Conservation (phyloP, 1,140 invertebrate species). For the Zaprionus vittiger region DNA sequence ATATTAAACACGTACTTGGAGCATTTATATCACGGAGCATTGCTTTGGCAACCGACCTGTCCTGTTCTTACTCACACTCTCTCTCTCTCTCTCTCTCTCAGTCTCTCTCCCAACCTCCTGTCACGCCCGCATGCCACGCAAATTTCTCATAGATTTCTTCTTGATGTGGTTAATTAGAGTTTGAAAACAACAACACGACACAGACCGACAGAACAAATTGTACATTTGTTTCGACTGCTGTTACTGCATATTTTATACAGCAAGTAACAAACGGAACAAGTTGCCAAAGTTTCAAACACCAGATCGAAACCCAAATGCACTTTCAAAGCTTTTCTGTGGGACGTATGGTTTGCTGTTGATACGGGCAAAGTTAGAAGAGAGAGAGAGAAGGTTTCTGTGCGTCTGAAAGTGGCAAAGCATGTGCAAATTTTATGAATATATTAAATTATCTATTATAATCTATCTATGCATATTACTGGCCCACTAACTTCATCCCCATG, state of each 20-base stretch:
- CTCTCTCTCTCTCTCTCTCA: neutral
- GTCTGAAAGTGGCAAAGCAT: neutral
- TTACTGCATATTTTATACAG: conserved; percentile 75
- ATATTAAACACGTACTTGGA: conserved; percentile 74
- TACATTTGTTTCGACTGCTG: conserved; percentile 62
- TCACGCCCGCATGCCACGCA: conserved; percentile 52
- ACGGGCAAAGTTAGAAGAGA: neutral
- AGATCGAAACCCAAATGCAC: conserved; percentile 39
- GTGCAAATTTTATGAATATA: conserved; percentile 1
- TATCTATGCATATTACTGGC: neutral
- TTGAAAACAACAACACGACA: conserved; percentile 63
- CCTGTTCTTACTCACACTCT: neutral
- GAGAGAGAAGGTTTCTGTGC: neutral
- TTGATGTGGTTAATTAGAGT: conserved; percentile 81
- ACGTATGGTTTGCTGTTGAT: neutral
- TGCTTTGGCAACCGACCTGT: conserved; percentile 22
- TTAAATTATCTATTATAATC: neutral
- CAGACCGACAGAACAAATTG: conserved; percentile 67
- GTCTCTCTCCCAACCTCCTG: neutral
- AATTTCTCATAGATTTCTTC: conserved; percentile 76
- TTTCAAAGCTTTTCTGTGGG: conserved; percentile 5
- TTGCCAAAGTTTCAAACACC: conserved; percentile 19
- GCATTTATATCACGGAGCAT: conserved; percentile 64
- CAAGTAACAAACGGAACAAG: conserved; percentile 45
- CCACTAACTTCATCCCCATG: neutral